Conservation (phyloP, 2,113 vertebrate species). For the Lota lota region DNA sequence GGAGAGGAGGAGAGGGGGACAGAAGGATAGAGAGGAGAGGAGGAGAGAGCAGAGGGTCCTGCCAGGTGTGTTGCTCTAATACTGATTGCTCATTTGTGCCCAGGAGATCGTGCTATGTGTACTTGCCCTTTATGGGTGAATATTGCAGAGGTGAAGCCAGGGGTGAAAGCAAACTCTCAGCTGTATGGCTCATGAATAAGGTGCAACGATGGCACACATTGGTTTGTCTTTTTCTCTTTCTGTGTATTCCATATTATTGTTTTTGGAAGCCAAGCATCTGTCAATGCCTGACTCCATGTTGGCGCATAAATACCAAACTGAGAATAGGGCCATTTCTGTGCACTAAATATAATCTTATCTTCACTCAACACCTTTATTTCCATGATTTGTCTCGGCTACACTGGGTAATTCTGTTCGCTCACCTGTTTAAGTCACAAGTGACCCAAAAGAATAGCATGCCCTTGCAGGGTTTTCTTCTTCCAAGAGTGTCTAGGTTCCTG, state of each 20-base stretch:
- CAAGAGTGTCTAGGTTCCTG: conserved; percentile 43
- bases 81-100: conserved; percentile 49
- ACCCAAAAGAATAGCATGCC: too few species aligned
- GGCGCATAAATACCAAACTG: too few species aligned
- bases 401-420: too few species aligned
- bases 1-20: too few species aligned
- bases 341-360: too few species aligned
- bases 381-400: not conserved
- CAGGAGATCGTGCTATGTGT: conserved; percentile 34
- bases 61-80: conserved; percentile 52
- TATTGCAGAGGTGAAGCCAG: conserved; percentile 34
- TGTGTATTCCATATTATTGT: too few species aligned
- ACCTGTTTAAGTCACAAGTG: too few species aligned
- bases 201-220: too few species aligned
- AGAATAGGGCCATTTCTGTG: too few species aligned
- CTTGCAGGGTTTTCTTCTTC: conserved; percentile 21
- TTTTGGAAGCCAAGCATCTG: too few species aligned
- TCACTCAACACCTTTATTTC: conserved; percentile 11
- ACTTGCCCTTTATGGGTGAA: conserved; percentile 46
- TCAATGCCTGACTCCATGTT: too few species aligned
- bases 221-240: too few species aligned
- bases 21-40: not conserved
- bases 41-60: not conserved
- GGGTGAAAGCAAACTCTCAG: conserved; percentile 23
- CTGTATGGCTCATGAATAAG: conserved; percentile 24